phyloP scores from a whole-genome alignment of 2,888 invertebrate genomes.

The Linnaemya tessellans region DNA sequence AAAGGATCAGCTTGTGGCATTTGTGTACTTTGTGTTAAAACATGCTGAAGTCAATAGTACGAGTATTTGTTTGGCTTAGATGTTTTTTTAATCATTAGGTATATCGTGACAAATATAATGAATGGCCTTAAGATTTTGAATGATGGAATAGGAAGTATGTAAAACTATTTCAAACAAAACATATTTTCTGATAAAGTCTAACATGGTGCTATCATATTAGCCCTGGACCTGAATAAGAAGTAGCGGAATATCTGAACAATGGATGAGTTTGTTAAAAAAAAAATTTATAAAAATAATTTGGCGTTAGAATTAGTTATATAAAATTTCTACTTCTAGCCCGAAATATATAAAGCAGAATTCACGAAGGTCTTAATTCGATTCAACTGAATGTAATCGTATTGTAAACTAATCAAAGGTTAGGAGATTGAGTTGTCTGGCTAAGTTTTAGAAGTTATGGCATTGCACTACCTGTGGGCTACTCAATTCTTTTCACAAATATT shows the following conservation, averaged over 20 bases:
- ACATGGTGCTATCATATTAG: neutral
- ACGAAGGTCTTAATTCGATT: too few species aligned
- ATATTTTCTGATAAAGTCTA: neutral
- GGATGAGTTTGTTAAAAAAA: too few species aligned
- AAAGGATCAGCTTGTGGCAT: conserved; percentile 49
- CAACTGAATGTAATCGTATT: too few species aligned
- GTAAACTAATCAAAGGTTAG: too few species aligned
- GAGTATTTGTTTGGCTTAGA: neutral
- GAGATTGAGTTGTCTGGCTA: too few species aligned
- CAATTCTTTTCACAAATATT: too few species aligned
- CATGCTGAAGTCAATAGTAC: conserved; percentile 32
- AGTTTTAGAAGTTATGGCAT: too few species aligned
- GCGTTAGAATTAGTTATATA: too few species aligned
- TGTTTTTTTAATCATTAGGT: conserved; percentile 13
- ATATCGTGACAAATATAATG: conserved; percentile 59
- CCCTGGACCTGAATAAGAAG: neutral
- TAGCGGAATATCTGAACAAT: neutral
- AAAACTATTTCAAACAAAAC: neutral
- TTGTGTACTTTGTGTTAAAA: conserved; percentile 31
- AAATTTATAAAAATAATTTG: too few species aligned
- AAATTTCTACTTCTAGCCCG: too few species aligned
- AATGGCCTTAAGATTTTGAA: conserved; percentile 25
- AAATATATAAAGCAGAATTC: too few species aligned
- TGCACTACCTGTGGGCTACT: too few species aligned
- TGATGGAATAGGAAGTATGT: neutral